phyloP scores from a whole-genome alignment of 2,113 vertebrate species.

The Toxostoma redivivum region DNA sequence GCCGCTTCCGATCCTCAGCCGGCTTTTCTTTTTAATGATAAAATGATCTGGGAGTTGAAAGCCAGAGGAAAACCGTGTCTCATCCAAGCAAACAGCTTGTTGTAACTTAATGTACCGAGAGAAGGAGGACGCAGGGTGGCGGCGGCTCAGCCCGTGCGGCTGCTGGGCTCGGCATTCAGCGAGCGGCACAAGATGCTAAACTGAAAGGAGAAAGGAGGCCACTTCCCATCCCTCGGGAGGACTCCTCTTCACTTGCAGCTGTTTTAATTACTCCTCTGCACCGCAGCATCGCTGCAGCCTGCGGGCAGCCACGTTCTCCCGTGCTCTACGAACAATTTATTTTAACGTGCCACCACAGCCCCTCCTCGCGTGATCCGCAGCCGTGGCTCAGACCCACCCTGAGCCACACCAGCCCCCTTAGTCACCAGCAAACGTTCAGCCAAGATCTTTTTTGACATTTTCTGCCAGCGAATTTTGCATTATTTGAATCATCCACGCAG shows the following conservation, averaged over 20 bases:
- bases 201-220: neutral
- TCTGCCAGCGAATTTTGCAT: neutral
- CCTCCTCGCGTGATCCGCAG: neutral
- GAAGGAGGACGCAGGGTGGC: neutral
- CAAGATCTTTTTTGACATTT: conserved; percentile 23
- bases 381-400: neutral
- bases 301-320: neutral
- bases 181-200: neutral
- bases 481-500: conserved; percentile 7
- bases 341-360: neutral
- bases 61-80: neutral
- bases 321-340: neutral
- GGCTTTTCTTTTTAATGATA: neutral
- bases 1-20: neutral
- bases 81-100: neutral
- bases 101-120: neutral
- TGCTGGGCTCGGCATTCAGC: neutral
- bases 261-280: neutral
- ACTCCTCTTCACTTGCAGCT: neutral
- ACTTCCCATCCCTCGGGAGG: neutral
- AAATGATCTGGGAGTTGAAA: neutral
- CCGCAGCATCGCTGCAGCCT: neutral
- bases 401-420: neutral
- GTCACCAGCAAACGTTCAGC: neutral
- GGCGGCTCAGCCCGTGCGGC: neutral